A percentile compares a stretch with the other conserved stretches of the same genome.
phyloP scores from a whole-genome alignment of 2,113 vertebrate genomes.

The Hydrochoerus hydrochaeris region DNA sequence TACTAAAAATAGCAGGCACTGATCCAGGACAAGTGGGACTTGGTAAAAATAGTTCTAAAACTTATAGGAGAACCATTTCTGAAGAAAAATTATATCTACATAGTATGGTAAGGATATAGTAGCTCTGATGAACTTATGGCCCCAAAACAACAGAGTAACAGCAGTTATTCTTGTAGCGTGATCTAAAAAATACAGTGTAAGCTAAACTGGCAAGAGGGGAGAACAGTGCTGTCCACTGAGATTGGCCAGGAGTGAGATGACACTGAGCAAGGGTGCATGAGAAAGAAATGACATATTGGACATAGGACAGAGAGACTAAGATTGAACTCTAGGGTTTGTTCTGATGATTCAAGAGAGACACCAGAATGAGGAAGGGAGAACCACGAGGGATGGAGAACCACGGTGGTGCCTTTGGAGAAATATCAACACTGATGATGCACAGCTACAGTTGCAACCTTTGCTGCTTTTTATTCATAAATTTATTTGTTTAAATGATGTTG shows the following conservation, averaged over 20 bases:
- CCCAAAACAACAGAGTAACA: not conserved
- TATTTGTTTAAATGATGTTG: not conserved
- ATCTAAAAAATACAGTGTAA: not conserved
- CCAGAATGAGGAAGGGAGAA: not conserved
- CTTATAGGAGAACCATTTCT: not conserved
- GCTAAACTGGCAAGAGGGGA: not conserved
- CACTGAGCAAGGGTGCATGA: not conserved
- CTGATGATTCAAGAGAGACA: too few relatives aligned
- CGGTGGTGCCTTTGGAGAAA: accelerated
- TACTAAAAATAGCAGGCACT: not conserved
- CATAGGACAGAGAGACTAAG: not conserved
- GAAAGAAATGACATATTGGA: not conserved
- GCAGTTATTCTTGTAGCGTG: not conserved
- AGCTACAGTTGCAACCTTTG: accelerated
- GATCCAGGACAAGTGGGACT: not conserved
- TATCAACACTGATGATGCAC: accelerated
- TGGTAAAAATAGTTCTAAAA: not conserved
- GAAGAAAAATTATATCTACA: not conserved
- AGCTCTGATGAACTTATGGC: not conserved
- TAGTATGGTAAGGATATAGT: not conserved
- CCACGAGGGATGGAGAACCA: accelerated
- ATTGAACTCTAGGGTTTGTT: not conserved
- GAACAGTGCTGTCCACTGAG: not conserved
- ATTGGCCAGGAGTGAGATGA: not conserved
- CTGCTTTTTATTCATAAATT: not conserved